A percentile compares a stretch with the other conserved stretches of the same genome.
These are phyloP conservation scores for Microtus pennsylvanicus DNA, from an alignment of 2,113 vertebrate genomes.

Conservation along the genomic window DNA sequence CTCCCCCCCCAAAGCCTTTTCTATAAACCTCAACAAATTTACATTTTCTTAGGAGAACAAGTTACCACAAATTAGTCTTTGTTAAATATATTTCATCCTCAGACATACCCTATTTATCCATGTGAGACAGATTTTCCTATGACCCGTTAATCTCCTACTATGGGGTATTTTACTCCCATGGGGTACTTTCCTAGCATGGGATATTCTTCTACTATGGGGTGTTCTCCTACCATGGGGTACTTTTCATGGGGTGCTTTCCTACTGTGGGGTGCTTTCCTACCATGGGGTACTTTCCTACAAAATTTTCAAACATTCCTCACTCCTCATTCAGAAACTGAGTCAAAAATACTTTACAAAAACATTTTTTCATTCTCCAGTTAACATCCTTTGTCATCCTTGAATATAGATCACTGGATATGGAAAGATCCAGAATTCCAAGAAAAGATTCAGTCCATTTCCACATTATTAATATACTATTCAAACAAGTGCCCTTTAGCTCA, in stretches of 20 bases:
- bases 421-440: conserved; percentile 38
- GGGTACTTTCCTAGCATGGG: background rate
- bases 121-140: background rate
- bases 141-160: background rate
- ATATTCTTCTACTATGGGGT: background rate
- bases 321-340: background rate
- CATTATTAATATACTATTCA: conserved; percentile 63
- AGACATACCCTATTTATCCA: background rate
- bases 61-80: background rate
- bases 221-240: background rate
- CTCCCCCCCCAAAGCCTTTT: background rate
- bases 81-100: background rate
- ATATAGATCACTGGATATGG: background rate
- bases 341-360: background rate
- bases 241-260: background rate
- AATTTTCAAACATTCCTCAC: background rate
- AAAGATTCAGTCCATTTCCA: conserved; percentile 26
- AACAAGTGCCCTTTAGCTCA: conserved; percentile 58
- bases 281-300: background rate
- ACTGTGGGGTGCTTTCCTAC: background rate
- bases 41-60: background rate
- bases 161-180: background rate
- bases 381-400: background rate
- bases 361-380: background rate
- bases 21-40: background rate